These are phyloP conservation scores for Cremastobaeus sp. DNA, from an alignment of 2,888 invertebrate genomes.

Conservation along the genomic window DNA sequence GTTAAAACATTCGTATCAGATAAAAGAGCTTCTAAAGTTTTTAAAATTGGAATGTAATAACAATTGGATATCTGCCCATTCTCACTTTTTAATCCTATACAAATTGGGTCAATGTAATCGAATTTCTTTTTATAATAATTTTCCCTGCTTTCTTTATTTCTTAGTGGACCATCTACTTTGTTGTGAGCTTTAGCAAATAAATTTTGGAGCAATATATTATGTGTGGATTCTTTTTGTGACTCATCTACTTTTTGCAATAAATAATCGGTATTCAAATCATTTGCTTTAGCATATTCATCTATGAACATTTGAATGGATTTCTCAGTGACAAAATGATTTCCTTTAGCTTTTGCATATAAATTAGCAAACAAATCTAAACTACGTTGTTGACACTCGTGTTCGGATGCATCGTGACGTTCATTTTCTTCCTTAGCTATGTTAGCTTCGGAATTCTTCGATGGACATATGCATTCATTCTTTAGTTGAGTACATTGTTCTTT, in stretches of 20 bases:
- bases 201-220: background rate
- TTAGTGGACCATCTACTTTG: conserved; percentile 1
- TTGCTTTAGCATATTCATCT: background rate
- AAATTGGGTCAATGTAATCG: conserved; percentile 10
- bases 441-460: no score
- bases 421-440: background rate
- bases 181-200: conserved; percentile 20
- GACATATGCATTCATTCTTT: no score
- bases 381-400: background rate
- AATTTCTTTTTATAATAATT: conserved; percentile 3
- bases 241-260: background rate
- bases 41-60: conserved; percentile 8
- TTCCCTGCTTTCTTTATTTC: conserved; percentile 3
- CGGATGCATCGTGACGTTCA: no score
- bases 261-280: conserved; percentile 4
- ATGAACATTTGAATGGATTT: background rate
- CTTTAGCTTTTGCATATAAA: conserved; percentile 3
- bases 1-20: background rate
- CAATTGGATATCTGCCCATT: no score
- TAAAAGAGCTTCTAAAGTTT: background rate
- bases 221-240: background rate
- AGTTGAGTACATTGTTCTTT: background rate
- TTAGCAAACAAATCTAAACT: conserved; percentile 14
- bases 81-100: no score
- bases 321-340: conserved; percentile 11